These are phyloP conservation scores for Hemicrepidius hirtus DNA, from an alignment of 2,888 invertebrate species.

Conservation along the genomic window DNA sequence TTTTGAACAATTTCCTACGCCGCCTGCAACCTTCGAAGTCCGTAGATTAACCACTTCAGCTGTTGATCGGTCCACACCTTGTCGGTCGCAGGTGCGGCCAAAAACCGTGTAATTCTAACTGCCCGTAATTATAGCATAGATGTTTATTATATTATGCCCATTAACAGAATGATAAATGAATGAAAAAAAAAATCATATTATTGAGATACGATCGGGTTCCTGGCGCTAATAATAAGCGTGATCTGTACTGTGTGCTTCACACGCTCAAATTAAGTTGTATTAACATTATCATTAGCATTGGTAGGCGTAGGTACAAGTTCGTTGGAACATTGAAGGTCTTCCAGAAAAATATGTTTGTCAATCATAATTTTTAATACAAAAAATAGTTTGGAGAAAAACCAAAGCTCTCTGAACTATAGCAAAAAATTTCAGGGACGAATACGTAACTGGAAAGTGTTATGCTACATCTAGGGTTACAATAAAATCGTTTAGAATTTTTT, in stretches of 20 bases:
- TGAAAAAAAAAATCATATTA: constrained; percentile 50
- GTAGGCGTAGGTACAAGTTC: constrained; percentile 39
- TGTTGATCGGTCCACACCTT: constrained; percentile 61
- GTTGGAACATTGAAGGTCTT: constrained; percentile 41
- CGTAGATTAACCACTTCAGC: constrained; percentile 58
- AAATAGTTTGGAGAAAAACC: too few relatives aligned
- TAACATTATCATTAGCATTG: constrained; percentile 16
- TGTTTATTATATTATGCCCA: constrained; percentile 62
- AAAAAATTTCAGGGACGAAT: too few relatives aligned
- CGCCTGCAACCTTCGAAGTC: constrained; percentile 43
- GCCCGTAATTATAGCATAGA: constrained; percentile 66
- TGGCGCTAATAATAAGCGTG: constrained; percentile 12
- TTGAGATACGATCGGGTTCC: constrained; percentile 23
- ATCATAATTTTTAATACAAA: too few relatives aligned
- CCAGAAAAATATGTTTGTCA: constrained; percentile 7
- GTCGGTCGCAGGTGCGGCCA: constrained; percentile 66
- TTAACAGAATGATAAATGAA: constrained; percentile 63
- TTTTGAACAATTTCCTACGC: constrained; percentile 18
- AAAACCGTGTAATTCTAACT: constrained; percentile 67
- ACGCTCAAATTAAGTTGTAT: constrained; percentile 12
- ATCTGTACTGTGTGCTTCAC: constrained; percentile 11
- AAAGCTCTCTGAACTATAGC: too few relatives aligned
- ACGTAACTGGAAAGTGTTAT: too few relatives aligned
- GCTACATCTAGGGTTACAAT: too few relatives aligned
- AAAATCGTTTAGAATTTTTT: too few relatives aligned